Base-by-base conservation (phyloP, 2,797 vertebrate genomes). In the Sebastes elongatus region DNA sequence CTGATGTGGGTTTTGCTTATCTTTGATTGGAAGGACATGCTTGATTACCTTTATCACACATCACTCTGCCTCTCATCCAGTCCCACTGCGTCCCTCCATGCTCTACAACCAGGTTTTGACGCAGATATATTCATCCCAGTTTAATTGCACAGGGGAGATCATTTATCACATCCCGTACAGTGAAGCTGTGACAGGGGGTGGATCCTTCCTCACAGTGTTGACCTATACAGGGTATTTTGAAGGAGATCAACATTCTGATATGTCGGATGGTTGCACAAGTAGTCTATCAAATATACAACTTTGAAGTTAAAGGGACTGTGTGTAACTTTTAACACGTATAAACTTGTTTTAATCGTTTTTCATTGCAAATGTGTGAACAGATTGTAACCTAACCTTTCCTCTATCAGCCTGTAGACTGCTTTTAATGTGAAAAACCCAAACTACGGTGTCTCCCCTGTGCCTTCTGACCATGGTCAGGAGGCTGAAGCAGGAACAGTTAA, bases 31-130 rank as follows among this genome's bases (percentile, higher is more conserved):
- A 77, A 69, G 55, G 70, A 61, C 77, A 78, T 16, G 66, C 38
- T 60, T 80, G 71, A 80, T 87, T 85, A 74, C 55, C 23, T 38
- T 82, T 66, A 69, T 82, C 76, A 74, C 62, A 49, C 53, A 84
- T 76, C 67, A 69, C 23, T 61, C 66, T 55, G 59, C 70, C 68
- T 66, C 63, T 64, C 71, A 69, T 10, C 25, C 27, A 20, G 16
- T 27, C 32, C 52, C 66, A 0, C 16, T 10, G 30, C 32, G 25
- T 49, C 68, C 68, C 61, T 56, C 27, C 18, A 13, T 9, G 56
- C 53, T 62, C 23, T 23, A 55, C 64, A 33, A 46, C 60, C 59
- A 71, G 33, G 30, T 66, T 55, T 59, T 32, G 23, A 49, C 25
- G 52, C 46, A 72, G 55, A 74, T 71, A 67, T 63, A 81, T 76